Base-by-base conservation (phyloP, 1,140 invertebrate genomes). In the Zaprionus taronus region DNA sequence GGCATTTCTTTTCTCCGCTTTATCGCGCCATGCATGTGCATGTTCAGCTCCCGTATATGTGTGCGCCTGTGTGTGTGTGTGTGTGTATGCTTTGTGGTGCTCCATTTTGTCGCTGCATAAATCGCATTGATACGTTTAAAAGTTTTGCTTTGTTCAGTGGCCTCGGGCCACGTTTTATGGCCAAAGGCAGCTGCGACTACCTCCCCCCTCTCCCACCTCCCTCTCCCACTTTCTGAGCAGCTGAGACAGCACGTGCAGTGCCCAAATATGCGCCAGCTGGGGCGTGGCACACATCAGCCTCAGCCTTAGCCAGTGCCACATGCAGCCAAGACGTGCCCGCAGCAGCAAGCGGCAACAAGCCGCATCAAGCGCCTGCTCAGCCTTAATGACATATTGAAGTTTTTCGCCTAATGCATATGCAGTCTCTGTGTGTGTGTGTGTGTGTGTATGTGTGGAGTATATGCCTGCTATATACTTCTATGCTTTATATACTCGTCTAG, bases 51-150 rank as follows among this genome's bases (percentile, higher is more conserved):
- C 49, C 47, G 12, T 49, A n/a, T 71, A 20, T 47, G 31, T 58
- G 51, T 34, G 4, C 14, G 53, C 15, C 28, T 64, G 26, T 24
- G 38, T 22, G 20, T 47, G 17, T 20, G 44, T 49, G 22, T 62
- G 64, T 72, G 58, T 73, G 53, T 62, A 38, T 17, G 72, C 49
- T 56, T 64, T 68, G 65, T 77, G 64, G 38, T 60, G 77, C 69
- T 79, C 72, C 75, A 77, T 77, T 77, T 77, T 73, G 75, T 77
- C 75, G 75, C 83, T 87, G 83, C 83, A 87, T 87, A 87, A 87
- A 87, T 87, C 80, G 83, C 83, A 87, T 87, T 83, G 83, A 87
- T 87, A 87, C 80, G 79, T 78, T 75, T 72, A 68, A 72, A 81
- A 80, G 57, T 85, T 79, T 68, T 57, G 64, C 76, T 82, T 80